phyloP scores from a whole-genome alignment of 2,113 vertebrate species.

The Neomonachus schauinslandi region DNA sequence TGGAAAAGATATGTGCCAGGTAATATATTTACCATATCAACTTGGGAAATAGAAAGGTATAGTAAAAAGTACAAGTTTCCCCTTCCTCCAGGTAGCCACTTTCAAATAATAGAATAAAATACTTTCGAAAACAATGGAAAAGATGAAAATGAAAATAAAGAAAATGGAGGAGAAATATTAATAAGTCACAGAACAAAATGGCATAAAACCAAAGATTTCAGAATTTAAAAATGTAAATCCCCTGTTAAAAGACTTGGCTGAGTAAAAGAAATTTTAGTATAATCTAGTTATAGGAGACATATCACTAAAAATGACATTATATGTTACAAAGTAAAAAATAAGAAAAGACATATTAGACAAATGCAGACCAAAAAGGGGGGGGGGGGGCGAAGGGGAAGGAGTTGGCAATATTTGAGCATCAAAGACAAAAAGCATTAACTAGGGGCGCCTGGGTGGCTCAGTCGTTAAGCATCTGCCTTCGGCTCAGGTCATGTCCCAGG shows the following conservation, averaged over 20 bases:
- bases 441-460: neutral
- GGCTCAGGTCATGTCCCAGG: too few relatives aligned
- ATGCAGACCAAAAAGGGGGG: neutral
- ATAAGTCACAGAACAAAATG: slow-evolving; percentile 15
- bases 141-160: neutral
- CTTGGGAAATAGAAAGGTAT: slow-evolving; percentile 21
- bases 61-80: slow-evolving; percentile 24
- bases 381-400: neutral
- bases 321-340: slow-evolving; percentile 36
- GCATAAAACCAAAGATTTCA: slow-evolving; percentile 1
- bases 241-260: slow-evolving; percentile 21
- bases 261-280: slow-evolving; percentile 51
- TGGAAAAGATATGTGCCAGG: neutral
- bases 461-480: too few relatives aligned
- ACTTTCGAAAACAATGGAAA: neutral
- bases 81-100: neutral
- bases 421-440: slow-evolving; percentile 4
- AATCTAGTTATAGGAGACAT: slow-evolving; percentile 20
- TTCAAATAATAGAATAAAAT: slow-evolving; percentile 51
- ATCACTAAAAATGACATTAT: neutral
- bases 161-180: slow-evolving; percentile 27
- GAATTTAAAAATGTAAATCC: slow-evolving; percentile 38
- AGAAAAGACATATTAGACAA: neutral
- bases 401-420: slow-evolving; percentile 5
- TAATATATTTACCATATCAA: neutral